Base-by-base conservation (phyloP, 2,888 invertebrate genomes). In the Keiferia lycopersicella region DNA sequence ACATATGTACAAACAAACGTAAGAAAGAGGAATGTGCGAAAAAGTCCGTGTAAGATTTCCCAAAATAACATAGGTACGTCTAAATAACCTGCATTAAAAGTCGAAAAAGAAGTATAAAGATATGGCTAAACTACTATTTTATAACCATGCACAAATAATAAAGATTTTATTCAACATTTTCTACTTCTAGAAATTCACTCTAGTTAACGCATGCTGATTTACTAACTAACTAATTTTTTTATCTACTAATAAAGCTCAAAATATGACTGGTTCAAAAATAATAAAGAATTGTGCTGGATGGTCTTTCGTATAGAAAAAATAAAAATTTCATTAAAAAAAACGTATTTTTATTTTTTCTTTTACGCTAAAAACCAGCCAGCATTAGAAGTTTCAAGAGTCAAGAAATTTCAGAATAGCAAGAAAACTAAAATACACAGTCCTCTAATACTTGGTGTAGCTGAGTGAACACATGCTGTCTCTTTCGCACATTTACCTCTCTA, bases 401-500 rank as follows among this genome's bases (percentile, higher is more conserved):
- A 45, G 45, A 45, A 45, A 16, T 16, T 50, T 50, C 22, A 45
- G 16, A 45, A n/a, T 45, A 26, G 22, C 51, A 14, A 22, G 51
- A 53, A 53, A 8, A 56, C 30, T 26, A 53, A 56, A 22, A 12
- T 26, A 26, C 26, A 53, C 12, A 14, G 14, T 22, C 51, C 22
- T 10, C 51, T 14, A 45, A 45, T 45, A 53, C 22, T 12, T 30
- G 26, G 51, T 66, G 58, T 45, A 63, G 59, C 11, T 41, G 38
- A 51, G 18, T 69, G 63, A 67, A 68, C 69, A 66, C 82, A 82
- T 85, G 84, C 81, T 82, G 70, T 84, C 87, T 90, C 89, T 90
- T 91, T 91, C 91, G 91, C 91, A 91, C 91, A 91, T 91, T 89
- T 92, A 92, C 92, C 92, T 92, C 92, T 92, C 92, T 89, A 92